Percentiles rank a stretch among this genome's conserved stretches.
These are phyloP conservation scores for Parascotia fuliginaria DNA, from an alignment of 2,888 invertebrate species.

Conservation along the genomic window DNA sequence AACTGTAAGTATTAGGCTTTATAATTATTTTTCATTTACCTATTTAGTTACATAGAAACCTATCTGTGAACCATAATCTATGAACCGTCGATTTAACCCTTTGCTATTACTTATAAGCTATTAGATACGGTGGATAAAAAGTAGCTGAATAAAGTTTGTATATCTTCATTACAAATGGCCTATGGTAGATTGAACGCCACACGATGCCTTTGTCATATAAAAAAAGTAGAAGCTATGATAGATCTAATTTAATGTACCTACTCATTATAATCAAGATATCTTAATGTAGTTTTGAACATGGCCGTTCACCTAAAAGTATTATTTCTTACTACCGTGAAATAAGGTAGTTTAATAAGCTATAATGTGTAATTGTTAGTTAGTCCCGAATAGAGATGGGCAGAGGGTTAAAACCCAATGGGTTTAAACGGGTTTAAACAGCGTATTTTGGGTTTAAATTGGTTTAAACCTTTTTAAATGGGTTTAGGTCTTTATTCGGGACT, in stretches of 20 bases:
- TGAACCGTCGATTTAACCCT: conserved; percentile 55
- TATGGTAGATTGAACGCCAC: conserved; percentile 53
- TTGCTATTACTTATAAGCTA: conserved; percentile 72
- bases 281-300: conserved; percentile 32
- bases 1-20: too few relatives aligned
- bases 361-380: too few relatives aligned
- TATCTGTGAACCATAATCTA: conserved; percentile 44
- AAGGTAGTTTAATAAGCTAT: too few relatives aligned
- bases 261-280: conserved; percentile 64
- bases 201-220: conserved; percentile 62
- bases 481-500: too few relatives aligned
- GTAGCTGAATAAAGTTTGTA: conserved; percentile 45
- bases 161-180: conserved; percentile 60
- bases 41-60: not conserved
- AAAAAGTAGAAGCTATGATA: conserved; percentile 59
- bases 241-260: conserved; percentile 63
- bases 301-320: too few relatives aligned
- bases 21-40: too few relatives aligned
- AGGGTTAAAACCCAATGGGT: too few relatives aligned
- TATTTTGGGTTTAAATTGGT: too few relatives aligned
- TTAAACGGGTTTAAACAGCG: too few relatives aligned
- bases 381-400: too few relatives aligned
- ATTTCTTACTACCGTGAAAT: too few relatives aligned
- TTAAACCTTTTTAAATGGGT: too few relatives aligned
- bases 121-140: conserved; percentile 70